Evolutionary conservation across 2,797 vertebrate species (phyloP).

Genomic region (Lerista edwardsae): DNA sequence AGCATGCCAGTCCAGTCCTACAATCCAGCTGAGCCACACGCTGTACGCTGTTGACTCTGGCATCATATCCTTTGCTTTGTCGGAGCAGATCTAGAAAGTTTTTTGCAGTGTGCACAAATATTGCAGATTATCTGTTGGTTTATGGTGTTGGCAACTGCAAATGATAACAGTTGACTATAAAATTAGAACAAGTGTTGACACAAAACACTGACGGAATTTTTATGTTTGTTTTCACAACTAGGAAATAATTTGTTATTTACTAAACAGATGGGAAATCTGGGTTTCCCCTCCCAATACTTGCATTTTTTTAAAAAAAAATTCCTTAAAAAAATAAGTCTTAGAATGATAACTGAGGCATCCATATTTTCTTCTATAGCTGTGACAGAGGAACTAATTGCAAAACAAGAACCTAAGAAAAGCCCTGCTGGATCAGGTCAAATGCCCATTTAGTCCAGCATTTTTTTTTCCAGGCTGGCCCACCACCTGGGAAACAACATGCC

Average conservation of each 20-base stretch:
- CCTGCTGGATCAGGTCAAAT: no score
- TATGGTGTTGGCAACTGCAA: conserved; percentile 22
- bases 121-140: conserved; percentile 3
- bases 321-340: not conserved
- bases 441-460: no score
- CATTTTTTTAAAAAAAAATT: not conserved
- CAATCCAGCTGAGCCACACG: no score
- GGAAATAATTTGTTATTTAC: conserved; percentile 37
- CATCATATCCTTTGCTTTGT: rapidly evolving
- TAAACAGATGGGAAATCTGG: conserved; percentile 13
- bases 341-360: not conserved
- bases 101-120: conserved; percentile 32
- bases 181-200: conserved; percentile 20
- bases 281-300: not conserved
- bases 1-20: no score
- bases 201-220: not conserved
- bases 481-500: no score
- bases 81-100: not conserved
- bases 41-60: not conserved
- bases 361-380: rapidly evolving
- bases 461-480: no score
- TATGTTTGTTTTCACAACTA: conserved; percentile 30
- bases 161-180: conserved; percentile 5
- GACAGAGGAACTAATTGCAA: not conserved
- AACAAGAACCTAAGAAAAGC: no score